Percentiles rank a stretch among this genome's conserved stretches.
Evolutionary conservation across 1,140 invertebrate genomes (phyloP).

Genomic region (Melitaea cinxia): DNA sequence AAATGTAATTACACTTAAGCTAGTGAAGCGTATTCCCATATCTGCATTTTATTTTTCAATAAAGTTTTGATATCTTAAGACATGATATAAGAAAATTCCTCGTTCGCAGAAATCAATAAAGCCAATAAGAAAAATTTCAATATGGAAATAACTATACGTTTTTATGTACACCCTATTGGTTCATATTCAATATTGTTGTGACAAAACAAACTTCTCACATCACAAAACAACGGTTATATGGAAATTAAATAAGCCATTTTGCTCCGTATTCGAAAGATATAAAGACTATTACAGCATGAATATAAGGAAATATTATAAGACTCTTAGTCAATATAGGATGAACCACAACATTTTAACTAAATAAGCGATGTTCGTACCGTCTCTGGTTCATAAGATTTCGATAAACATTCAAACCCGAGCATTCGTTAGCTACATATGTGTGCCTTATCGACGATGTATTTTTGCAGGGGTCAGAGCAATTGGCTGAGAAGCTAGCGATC

Average conservation of each 20-base stretch:
- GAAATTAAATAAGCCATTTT: neutral
- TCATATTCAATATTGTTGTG: conserved; percentile 32
- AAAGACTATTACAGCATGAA: neutral
- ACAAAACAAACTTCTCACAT: conserved; percentile 29
- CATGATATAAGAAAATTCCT: conserved; percentile 4
- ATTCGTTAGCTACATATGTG: no score
- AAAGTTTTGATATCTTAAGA: conserved; percentile 2
- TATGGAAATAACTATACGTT: conserved; percentile 32
- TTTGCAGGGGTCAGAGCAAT: no score
- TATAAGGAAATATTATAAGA: neutral
- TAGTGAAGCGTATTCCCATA: neutral
- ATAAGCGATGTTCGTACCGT: conserved; percentile 22
- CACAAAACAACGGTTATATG: conserved; percentile 15
- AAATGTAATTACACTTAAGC: neutral
- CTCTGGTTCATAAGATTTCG: conserved; percentile 20
- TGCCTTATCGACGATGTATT: no score
- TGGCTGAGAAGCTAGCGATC: no score
- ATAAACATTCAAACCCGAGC: no score
- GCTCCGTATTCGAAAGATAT: neutral
- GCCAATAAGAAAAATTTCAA: conserved; percentile 28
- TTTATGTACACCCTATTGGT: conserved; percentile 30
- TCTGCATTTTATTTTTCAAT: neutral
- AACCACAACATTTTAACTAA: conserved; percentile 29
- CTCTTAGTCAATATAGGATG: neutral
- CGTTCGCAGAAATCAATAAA: conserved; percentile 15